Evolutionary conservation across 2,888 invertebrate genomes (phyloP).

Genomic region (Lycocerus yunnanus): DNA sequence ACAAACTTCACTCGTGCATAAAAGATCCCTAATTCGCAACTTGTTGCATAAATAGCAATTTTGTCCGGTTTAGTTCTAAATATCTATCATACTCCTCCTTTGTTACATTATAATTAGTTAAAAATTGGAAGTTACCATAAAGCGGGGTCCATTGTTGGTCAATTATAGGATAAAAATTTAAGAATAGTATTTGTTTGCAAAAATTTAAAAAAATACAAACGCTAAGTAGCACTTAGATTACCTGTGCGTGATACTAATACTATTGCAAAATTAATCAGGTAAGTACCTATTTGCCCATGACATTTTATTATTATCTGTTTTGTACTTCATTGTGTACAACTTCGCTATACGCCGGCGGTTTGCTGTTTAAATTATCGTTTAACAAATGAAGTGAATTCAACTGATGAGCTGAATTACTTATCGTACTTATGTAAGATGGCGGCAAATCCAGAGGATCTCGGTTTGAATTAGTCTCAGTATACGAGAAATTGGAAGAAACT

Average conservation of each 20-base stretch:
- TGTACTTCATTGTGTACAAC: neutral
- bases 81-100: no score
- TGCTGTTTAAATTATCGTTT: neutral
- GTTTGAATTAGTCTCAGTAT: neutral
- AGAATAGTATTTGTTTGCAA: no score
- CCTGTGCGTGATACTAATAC: neutral
- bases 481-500: neutral
- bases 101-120: no score
- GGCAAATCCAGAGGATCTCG: neutral
- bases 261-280: neutral
- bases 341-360: neutral
- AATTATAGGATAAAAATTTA: no score
- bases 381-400: neutral
- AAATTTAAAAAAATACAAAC: neutral
- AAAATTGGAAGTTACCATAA: neutral
- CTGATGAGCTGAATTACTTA: neutral
- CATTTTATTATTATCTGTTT: neutral
- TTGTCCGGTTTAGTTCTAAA: no score
- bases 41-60: no score
- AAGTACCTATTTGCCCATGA: neutral
- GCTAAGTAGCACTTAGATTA: neutral
- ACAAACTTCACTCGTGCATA: no score
- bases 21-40: no score
- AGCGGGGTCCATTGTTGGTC: neutral
- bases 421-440: conserved; percentile 1